Base-by-base conservation (phyloP, 2,113 vertebrate species). In the Microcebus griseorufus region DNA sequence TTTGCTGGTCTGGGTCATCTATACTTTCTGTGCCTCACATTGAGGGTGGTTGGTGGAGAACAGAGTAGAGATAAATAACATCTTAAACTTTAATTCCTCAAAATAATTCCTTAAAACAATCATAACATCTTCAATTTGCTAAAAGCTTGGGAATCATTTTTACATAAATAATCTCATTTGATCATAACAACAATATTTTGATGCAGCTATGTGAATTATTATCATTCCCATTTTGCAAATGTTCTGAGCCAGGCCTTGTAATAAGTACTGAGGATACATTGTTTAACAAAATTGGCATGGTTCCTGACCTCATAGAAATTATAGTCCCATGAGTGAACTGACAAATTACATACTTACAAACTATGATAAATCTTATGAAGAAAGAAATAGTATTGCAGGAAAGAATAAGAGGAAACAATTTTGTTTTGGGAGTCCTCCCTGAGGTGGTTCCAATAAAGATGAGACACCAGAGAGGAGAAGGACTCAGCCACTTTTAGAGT, bases 91-190 rank as follows among this genome's bases (percentile, higher is more conserved):
- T 89, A 89, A 87, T 78, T 70, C 6, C 32, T 96, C 55, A 11
- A 64, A 64, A 64, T 89, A 89, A 87, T 78, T 76, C 6, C 16
- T 96, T 58, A 73, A 73, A 81, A 90, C 72, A 95, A 88, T 62
- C 27, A 42, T 17, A 62, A 0, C 2, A 76, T 9, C 20, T 88
- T 80, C 80, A 69, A 76, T 88, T 75, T 80, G 18, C 22, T 81
- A 5, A 65, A 51, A 78, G 17, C 6, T 37, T 92, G 51, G 27
- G 25, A 86, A 75, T 76, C 0, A 22, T 25, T 86, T 73, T 55
- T 25, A 58, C 6, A 53, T 42, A 62, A 87, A 94, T 37, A 51
- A n/a, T 64, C 62, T 86, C 29, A 32, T 58, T 81, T 86, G 32
- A 17, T 86, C 4, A 11, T 58, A 11, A 79, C 20, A 51, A 32